A percentile compares a stretch with the other conserved stretches of the same genome.
Evolutionary conservation across 1,140 invertebrate species (phyloP).

Genomic region (Drosophila sucinea): DNA sequence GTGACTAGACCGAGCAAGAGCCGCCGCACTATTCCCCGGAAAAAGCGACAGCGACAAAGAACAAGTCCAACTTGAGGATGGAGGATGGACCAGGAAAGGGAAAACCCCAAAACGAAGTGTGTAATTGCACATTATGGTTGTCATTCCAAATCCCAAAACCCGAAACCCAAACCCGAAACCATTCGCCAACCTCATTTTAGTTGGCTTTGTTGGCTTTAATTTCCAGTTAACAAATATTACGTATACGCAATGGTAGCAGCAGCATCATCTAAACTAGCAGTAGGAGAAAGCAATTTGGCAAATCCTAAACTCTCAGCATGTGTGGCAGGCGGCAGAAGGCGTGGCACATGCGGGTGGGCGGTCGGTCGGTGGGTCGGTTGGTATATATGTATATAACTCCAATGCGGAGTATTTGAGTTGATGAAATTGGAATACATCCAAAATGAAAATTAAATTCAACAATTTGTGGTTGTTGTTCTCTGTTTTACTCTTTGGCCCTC

Average conservation of each 20-base stretch:
- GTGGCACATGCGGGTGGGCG: background rate
- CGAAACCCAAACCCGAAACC: constrained; percentile 24
- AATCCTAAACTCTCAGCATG: constrained; percentile 8
- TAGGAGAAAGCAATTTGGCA: constrained; percentile 54
- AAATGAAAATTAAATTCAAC: constrained; percentile 75
- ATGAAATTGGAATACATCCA: constrained; percentile 74
- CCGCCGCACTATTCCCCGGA: too few relatives aligned
- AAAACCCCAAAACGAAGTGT: constrained; percentile 46
- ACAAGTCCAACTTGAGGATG: background rate
- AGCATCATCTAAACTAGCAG: constrained; percentile 1
- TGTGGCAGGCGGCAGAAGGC: background rate
- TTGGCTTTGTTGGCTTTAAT: constrained; percentile 58
- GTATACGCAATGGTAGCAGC: constrained; percentile 45
- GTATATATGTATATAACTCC: constrained; percentile 18
- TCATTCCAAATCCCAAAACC: constrained; percentile 18
- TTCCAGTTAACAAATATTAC: constrained; percentile 69
- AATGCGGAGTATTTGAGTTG: constrained; percentile 49
- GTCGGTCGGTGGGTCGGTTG: constrained; percentile 12
- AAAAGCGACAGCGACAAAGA: background rate
- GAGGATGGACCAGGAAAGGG: background rate
- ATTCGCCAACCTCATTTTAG: constrained; percentile 39
- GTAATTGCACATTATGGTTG: constrained; percentile 62
- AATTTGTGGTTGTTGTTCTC: constrained; percentile 67
- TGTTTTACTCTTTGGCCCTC: constrained; percentile 44
- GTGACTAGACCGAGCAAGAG: constrained; percentile 39